Conservation (phyloP, 2,797 vertebrate species). For the Hydrolagus colliei region DNA sequence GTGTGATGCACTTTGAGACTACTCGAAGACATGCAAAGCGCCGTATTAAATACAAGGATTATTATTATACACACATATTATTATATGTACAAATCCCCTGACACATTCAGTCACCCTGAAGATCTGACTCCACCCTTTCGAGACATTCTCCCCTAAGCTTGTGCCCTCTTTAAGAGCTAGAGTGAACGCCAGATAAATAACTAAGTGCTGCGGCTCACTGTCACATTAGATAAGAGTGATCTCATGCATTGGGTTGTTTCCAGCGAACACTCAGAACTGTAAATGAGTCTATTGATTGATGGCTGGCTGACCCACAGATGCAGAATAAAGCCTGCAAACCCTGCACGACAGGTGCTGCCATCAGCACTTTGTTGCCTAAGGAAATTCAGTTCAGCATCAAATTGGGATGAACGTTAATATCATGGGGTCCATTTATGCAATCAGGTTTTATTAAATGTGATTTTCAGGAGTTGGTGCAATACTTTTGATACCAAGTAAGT, state of each 20-base stretch:
- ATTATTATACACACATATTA: too few species aligned
- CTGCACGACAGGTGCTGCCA: neutral
- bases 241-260: neutral
- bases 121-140: too few species aligned
- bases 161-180: neutral
- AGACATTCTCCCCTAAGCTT: too few species aligned
- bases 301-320: neutral
- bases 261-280: neutral
- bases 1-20: too few species aligned
- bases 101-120: neutral
- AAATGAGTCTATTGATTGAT: neutral
- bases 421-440: neutral
- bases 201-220: neutral
- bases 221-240: slow-evolving; percentile 4
- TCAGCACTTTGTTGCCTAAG: neutral
- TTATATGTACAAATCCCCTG: neutral
- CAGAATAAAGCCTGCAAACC: neutral
- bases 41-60: too few species aligned
- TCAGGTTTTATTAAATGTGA: too few species aligned
- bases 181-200: slow-evolving; percentile 3
- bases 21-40: too few species aligned
- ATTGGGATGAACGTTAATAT: neutral
- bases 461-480: too few species aligned
- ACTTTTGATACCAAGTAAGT: too few species aligned
- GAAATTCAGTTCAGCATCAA: neutral